Evolutionary conservation across 2,888 invertebrate species (phyloP), one percentile per base, ranked within the genome.

Genomic region (Gryllus longicercus): DNA sequence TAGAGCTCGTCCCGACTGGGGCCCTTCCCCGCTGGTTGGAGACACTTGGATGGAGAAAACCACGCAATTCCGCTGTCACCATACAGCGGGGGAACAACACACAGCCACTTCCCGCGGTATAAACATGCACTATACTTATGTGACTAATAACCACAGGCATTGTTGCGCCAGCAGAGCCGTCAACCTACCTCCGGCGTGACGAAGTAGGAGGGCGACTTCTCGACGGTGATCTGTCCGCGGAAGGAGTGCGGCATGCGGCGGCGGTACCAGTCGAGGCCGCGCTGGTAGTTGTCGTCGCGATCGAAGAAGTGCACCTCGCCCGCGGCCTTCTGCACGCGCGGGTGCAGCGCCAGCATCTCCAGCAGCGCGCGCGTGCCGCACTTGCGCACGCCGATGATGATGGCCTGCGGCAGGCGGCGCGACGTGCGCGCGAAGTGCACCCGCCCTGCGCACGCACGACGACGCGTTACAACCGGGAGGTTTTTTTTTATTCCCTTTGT

Each of bases 241-340:
- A 94, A 95, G 2, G 97, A 96, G 85, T 94, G 93, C 16, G 98
- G 98, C 97, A 98, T 98, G 87, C 96, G 95, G 86, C 93, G 93
- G 82, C 95, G 89, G 88, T 99, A 99, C 98, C 98, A 99, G 82
- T 98, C 96, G 81, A 97, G 89, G 0, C 99, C 99, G 83, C 93
- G 91, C 79, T 92, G 91, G 87, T 97, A 99, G 87, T 97, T 97
- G 85, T 96, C 96, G 85, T 96, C 95, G 79, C 96, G 91, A 88
- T 99, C 98, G 88, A 99, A 99, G 89, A 97, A 99, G 88, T 99
- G 98, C 63, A 97, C 95, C 88, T 99, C 98, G 38, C 96, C 95
- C 21, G 95, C 94, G 2, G 97, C 96, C 86, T 96, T 96, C 87
- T 96, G 96, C 81, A 97, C 94, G 89, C 93, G 92, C 18, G 95